Percentiles rank a stretch among this genome's conserved stretches.
Evolutionary conservation across 2,113 vertebrate species (phyloP).

Genomic region (Spilogale gracilis): DNA sequence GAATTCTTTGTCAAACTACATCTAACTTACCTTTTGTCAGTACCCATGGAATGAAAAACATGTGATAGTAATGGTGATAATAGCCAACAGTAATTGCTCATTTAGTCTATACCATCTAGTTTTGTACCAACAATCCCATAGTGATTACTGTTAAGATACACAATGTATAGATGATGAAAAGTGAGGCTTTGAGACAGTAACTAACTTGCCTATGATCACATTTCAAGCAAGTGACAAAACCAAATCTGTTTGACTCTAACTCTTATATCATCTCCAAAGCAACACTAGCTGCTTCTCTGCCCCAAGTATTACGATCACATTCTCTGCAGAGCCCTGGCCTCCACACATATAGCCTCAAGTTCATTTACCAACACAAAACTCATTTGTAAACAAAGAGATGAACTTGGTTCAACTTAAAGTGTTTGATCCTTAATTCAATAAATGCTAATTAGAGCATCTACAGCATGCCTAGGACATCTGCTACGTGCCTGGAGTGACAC

Average conservation of each 20-base stretch:
- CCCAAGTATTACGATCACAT: background rate
- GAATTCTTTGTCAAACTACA: background rate
- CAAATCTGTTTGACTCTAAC: slow-evolving; percentile 10
- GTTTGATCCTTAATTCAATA: background rate
- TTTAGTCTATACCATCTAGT: background rate
- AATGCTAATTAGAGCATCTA: background rate
- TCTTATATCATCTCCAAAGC: background rate
- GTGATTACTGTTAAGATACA: background rate
- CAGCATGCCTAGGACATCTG: background rate
- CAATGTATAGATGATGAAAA: background rate
- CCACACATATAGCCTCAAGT: background rate
- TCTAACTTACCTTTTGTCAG: background rate
- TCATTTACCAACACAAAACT: background rate
- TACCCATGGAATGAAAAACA: background rate
- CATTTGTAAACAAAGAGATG: slow-evolving; percentile 40
- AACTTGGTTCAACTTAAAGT: background rate
- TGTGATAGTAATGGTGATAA: background rate
- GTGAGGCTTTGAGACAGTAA: background rate
- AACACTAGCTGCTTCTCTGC: background rate
- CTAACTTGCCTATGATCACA: background rate
- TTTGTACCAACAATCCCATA: background rate
- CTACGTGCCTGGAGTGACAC: background rate
- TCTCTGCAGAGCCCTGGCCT: background rate
- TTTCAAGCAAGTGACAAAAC: background rate
- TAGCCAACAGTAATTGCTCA: background rate